Percentiles rank a stretch among this genome's conserved stretches.
Conservation (phyloP, 1,140 invertebrate genomes). For the Diorhabda elongata region DNA sequence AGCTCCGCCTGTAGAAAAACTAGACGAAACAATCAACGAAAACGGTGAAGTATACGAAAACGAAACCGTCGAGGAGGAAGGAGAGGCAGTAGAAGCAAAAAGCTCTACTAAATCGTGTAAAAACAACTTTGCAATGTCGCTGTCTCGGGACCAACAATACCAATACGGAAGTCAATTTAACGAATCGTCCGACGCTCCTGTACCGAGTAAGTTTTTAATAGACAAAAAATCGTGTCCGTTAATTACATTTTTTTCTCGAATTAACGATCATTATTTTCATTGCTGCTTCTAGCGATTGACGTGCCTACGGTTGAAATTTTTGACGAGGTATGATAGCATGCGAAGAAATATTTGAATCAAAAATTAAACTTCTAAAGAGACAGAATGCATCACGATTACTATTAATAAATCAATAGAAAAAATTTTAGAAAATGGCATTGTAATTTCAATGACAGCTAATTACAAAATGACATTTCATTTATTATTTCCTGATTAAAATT, state of each 20-base stretch:
- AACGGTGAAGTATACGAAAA: constrained; percentile 32
- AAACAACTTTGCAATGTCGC: constrained; percentile 65
- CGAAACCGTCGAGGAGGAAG: constrained; percentile 27
- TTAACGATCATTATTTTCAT: constrained; percentile 18
- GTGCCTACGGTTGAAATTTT: constrained; percentile 41
- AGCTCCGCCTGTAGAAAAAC: constrained; percentile 36
- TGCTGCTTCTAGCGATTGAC: constrained; percentile 44
- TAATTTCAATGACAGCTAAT: too few species aligned
- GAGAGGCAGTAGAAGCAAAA: constrained; percentile 39
- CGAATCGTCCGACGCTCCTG: constrained; percentile 11
- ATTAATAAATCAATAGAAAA: too few species aligned
- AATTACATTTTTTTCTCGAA: constrained; percentile 3
- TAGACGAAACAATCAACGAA: constrained; percentile 30
- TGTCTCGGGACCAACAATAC: constrained; percentile 66
- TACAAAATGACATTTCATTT: too few species aligned
- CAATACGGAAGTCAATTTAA: constrained; percentile 71
- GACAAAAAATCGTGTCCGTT: not conserved
- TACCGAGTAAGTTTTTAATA: constrained; percentile 38
- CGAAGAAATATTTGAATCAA: not conserved
- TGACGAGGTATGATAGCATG: constrained; percentile 40
- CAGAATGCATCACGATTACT: too few species aligned
- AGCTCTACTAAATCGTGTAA: constrained; percentile 22
- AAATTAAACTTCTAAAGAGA: too few species aligned
- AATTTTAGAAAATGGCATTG: too few species aligned
- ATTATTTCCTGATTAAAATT: too few species aligned